Evolutionary conservation across 2,888 invertebrate genomes (phyloP), one percentile per base, ranked within the genome.

Genomic region (Plebejus argus): DNA sequence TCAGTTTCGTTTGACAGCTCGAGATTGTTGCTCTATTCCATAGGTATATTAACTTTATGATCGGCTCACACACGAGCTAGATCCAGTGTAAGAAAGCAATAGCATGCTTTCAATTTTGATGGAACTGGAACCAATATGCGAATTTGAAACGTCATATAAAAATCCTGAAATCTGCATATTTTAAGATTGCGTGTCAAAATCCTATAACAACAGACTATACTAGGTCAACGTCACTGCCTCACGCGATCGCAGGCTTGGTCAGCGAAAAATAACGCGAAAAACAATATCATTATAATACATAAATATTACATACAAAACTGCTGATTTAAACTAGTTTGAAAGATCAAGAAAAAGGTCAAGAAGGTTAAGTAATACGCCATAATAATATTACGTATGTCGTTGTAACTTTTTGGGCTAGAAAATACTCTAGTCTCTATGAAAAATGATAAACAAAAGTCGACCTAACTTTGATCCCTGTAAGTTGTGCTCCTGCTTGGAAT

Each of bases 211-310:
- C n/a, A 35, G 3, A 39, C 6, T 12, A 8, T 35, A 39, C 3
- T n/a, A 8, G 71, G 35, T n/a, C 71, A 39, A 39, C 23, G 61
- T 23, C 23, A 71, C 18, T 35, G n/a, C 35, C 35, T 71, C 71
- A 39, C 71, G 71, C 71, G 71, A 71, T 20, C 2, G 18, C 33
- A 35, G 71, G 71, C 71, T 71, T 35, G 71, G 71, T 35, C 71
- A 61, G 61, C 61, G 58, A 61, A 23, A 61, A 61, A 23, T 61
- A 61, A 61, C 20, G 70, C 70, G 39, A 35, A 71, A 8, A n/a
- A 61, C 61, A 61, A 61, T 23, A 23, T 61, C 20, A 61, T 23
- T 20, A 28, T 2, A 28, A n/a, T 58, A 58, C 2, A 20, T 10
- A 20, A 58, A 61, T 23, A 23, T 61, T 20, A 61, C 61, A 61